A percentile compares a stretch with the other conserved stretches of the same genome.
These are phyloP conservation scores for Pipistrellus pygmaeus DNA, from an alignment of 2,797 vertebrate species.

Conservation along the genomic window DNA sequence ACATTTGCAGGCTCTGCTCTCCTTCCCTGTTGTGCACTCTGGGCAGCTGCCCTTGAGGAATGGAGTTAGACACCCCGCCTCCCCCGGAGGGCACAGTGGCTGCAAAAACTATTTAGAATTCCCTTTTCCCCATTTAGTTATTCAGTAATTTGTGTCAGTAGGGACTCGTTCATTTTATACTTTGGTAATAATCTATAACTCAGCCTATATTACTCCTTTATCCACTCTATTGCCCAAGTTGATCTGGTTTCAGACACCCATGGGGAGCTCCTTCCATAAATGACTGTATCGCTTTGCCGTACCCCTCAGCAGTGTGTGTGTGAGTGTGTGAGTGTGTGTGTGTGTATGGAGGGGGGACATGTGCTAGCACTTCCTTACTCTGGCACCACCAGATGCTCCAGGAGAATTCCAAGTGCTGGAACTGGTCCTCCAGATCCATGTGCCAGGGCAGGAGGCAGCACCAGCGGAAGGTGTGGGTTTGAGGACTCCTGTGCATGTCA, in stretches of 20 bases:
- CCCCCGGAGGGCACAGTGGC: background rate
- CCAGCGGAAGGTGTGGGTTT: background rate
- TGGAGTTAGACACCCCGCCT: no score
- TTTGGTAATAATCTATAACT: background rate
- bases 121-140: background rate
- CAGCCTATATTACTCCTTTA: background rate
- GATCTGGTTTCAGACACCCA: background rate
- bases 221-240: background rate
- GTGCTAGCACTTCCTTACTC: background rate
- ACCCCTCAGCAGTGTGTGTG: rapidly evolving
- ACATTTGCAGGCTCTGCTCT: no score
- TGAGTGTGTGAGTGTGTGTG: background rate
- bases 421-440: background rate
- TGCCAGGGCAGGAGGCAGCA: background rate
- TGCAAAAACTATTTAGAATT: background rate
- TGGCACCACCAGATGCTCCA: background rate
- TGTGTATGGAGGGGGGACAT: background rate
- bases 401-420: background rate
- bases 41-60: background rate
- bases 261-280: background rate
- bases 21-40: background rate
- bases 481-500: background rate
- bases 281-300: background rate
- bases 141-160: background rate
- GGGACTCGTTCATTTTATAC: background rate